Base-by-base conservation (phyloP, 2,797 vertebrate species). In the Epinephelus awoara region DNA sequence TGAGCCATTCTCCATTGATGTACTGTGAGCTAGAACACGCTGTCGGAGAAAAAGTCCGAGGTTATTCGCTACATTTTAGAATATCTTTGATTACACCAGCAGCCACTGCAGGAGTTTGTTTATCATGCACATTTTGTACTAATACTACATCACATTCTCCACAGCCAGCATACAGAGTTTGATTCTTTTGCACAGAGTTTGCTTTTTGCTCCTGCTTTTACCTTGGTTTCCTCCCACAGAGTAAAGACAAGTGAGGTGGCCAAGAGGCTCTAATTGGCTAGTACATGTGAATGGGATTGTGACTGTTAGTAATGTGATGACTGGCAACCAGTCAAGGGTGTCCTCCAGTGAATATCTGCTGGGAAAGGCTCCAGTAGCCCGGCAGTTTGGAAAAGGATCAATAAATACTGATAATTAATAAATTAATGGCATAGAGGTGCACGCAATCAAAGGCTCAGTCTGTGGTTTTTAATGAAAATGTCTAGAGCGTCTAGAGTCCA, bases 71-170 rank as follows among this genome's bases (percentile, higher is more conserved):
- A 66, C 21, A 65, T 78, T 74, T 75, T 34, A 71, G 3, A 84
- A 76, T 77, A 58, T 51, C n/a, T 87, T 79, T 84, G 50, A 85
- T 71, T 40, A 70, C 29, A 61, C 57, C 19, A 72, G 46, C 64
- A 75, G 52, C 38, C n/a, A 6, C 62, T 66, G 51, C 61, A 44
- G 56, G 7, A 63, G 34, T 62, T 67, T 66, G 25, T 82, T 83
- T 74, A 62, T 68, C 50, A 27, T 51, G 54, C 27, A 55, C 13
- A 57, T 77, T 62, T 62, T 69, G 34, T 57, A 46, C 56, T 3
- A 5, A 19, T 44, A 51, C 19, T n/a, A 63, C 25, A 77, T 62
- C 23, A 50, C 42, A 58, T 54, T 68, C 47, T 72, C 29, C 34
- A 65, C 40, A 65, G 56, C 51, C 55, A 62, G 65, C 25, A 61